Evolutionary conservation across 2,888 invertebrate genomes (phyloP).

Genomic region (Idaea straminata): DNA sequence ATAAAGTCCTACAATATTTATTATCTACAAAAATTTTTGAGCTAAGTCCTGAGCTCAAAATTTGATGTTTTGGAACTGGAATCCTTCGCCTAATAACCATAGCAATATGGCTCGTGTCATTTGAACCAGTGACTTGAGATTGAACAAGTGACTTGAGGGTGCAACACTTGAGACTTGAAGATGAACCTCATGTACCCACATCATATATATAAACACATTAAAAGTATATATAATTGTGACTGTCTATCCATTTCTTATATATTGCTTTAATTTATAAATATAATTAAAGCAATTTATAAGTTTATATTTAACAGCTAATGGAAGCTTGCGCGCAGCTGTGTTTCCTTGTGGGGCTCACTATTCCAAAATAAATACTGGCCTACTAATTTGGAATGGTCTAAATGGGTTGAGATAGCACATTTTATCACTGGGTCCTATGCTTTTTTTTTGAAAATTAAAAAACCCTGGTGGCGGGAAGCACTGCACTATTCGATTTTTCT

Average conservation of each 20-base stretch:
- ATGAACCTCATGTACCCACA: too few relatives aligned
- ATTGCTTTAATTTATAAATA: background rate
- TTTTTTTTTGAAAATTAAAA: constrained; percentile 48
- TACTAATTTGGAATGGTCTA: constrained; percentile 44
- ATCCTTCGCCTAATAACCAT: too few relatives aligned
- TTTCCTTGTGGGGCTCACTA: constrained; percentile 70
- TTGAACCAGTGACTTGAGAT: too few relatives aligned
- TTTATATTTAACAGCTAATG: constrained; percentile 64
- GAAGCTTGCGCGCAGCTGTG: constrained; percentile 76
- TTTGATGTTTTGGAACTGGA: too few relatives aligned
- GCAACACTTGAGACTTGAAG: too few relatives aligned
- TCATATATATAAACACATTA: too few relatives aligned
- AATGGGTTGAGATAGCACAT: constrained; percentile 49
- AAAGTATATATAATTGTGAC: background rate
- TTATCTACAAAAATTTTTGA: too few relatives aligned
- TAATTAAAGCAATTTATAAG: constrained; percentile 2
- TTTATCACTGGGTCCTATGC: constrained; percentile 59
- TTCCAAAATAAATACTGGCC: constrained; percentile 43
- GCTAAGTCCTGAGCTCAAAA: too few relatives aligned
- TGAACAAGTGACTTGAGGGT: too few relatives aligned
- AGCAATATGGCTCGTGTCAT: too few relatives aligned
- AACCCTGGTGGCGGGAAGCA: constrained; percentile 71
- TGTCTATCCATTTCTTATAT: constrained; percentile 2
- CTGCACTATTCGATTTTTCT: constrained; percentile 27
- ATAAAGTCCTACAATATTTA: too few relatives aligned